Evolutionary conservation across 2,797 vertebrate species (phyloP), one percentile per base, ranked within the genome.

Genomic region (Tragopan temminckii): DNA sequence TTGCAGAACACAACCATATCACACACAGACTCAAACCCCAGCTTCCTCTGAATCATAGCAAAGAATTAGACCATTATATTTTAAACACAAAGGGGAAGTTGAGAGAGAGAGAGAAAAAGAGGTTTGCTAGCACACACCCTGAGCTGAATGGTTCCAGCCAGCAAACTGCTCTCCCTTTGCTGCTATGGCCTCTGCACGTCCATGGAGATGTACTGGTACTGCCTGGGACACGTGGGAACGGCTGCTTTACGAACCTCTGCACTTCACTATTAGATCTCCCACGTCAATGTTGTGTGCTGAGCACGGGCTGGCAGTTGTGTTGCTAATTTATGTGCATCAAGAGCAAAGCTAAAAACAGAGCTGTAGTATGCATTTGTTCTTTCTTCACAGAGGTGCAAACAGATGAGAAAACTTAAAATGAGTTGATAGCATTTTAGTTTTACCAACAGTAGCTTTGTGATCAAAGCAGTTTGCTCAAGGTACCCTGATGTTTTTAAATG

Each of bases 51-150:
- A 92, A 93, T 80, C 79, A 79, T 71, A 64, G 83, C 35, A 50
- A 96, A 97, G 93, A 97, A 97, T 95, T 36, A 77, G 80, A 82
- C 70, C 89, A 96, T 96, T 96, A 86, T 97, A 88, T 80, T 92
- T 90, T 36, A 88, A 90, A 80, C 90, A 96, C 80, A 91, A 95
- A 95, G 93, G 76, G 93, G 95, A 97, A 97, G 94, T 35, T 95
- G 91, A 95, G 90, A 27, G 46, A 55, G 36, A 68, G 83, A 4
- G 48, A 29, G 46, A 55, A n/a, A 69, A 80, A 5, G 59, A 84
- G 84, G 86, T 80, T 43, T 36, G 82, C 77, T 87, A 80, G 75
- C 45, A 81, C 45, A 81, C 78, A 17, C 75, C 66, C 72, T 38
- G 71, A 74, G 38, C 77, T 61, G 92, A n/a, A 45, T 23, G 81